These are phyloP conservation scores for Malacosoma neustria DNA, from an alignment of 2,888 invertebrate genomes.

Conservation along the genomic window DNA sequence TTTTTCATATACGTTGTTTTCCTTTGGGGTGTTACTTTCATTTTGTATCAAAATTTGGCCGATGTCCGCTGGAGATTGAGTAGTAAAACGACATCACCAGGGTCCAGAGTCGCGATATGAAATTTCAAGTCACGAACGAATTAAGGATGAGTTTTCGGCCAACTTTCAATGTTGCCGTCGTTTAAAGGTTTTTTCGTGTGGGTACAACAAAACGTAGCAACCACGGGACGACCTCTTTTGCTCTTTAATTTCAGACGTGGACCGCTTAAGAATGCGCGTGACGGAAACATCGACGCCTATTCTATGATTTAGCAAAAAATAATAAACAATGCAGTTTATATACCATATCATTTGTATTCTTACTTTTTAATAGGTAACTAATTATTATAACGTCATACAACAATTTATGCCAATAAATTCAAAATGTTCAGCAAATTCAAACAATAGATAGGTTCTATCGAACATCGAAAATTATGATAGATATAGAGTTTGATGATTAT, in stretches of 20 bases:
- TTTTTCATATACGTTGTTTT: not conserved
- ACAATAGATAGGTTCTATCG: too few relatives aligned
- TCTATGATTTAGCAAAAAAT: conserved; percentile 6
- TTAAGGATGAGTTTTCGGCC: conserved; percentile 45
- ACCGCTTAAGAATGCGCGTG: conserved; percentile 37
- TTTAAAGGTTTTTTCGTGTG: conserved; percentile 27
- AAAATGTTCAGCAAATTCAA: too few relatives aligned
- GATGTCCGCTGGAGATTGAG: conserved; percentile 38
- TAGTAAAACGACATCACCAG: conserved; percentile 39
- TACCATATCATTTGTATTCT: too few relatives aligned
- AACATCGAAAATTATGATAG: too few relatives aligned
- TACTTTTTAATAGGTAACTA: too few relatives aligned
- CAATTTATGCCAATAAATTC: too few relatives aligned
- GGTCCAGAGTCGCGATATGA: conserved; percentile 36
- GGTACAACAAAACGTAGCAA: conserved; percentile 10
- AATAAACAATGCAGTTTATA: too few relatives aligned
- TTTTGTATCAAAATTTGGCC: conserved; percentile 35
- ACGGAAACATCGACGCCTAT: conserved; percentile 24
- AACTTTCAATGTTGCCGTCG: conserved; percentile 46
- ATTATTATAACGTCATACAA: too few relatives aligned
- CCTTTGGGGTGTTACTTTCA: too few relatives aligned
- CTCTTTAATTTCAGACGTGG: conserved; percentile 57
- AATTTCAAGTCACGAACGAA: conserved; percentile 51
- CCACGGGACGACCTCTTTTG: conserved; percentile 32
- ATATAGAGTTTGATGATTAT: too few relatives aligned